phyloP scores from a whole-genome alignment of 1,140 invertebrate species.

The Hypothenemus hampei region DNA sequence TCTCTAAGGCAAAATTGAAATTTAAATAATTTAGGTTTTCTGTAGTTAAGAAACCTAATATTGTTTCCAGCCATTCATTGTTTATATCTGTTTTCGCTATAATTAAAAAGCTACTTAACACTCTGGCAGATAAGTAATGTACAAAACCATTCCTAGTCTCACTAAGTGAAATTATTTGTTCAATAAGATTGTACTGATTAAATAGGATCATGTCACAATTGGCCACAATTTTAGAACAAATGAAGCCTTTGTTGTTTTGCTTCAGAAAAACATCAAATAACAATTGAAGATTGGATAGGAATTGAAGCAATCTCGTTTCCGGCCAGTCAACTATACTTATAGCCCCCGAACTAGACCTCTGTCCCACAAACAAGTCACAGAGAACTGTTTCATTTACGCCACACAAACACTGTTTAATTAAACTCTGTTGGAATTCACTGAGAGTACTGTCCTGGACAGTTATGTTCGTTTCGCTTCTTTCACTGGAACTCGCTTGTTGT shows the following conservation, averaged over 20 bases:
- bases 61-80: slow-evolving; percentile 70
- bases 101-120: slow-evolving; percentile 75
- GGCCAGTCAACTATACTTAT: slow-evolving; percentile 60
- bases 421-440: slow-evolving; percentile 55
- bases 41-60: slow-evolving; percentile 65
- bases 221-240: slow-evolving; percentile 72
- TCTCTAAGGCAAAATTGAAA: slow-evolving; percentile 77
- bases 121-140: slow-evolving; percentile 71
- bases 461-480: neutral
- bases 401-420: slow-evolving; percentile 71
- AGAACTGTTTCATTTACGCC: slow-evolving; percentile 65
- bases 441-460: slow-evolving; percentile 31
- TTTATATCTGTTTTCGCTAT: slow-evolving; percentile 76
- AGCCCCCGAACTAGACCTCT: slow-evolving; percentile 46
- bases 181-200: slow-evolving; percentile 75
- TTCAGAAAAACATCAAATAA: slow-evolving; percentile 79
- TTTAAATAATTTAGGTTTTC: slow-evolving; percentile 59
- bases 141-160: slow-evolving; percentile 74
- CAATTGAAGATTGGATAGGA: slow-evolving; percentile 75
- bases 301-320: slow-evolving; percentile 64
- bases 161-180: slow-evolving; percentile 74
- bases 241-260: slow-evolving; percentile 72
- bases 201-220: slow-evolving; percentile 73
- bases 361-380: slow-evolving; percentile 61
- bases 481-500: neutral